A percentile compares a stretch with the other conserved stretches of the same genome.
phyloP scores from a whole-genome alignment of 2,888 invertebrate species.

The Drosophila dives region DNA sequence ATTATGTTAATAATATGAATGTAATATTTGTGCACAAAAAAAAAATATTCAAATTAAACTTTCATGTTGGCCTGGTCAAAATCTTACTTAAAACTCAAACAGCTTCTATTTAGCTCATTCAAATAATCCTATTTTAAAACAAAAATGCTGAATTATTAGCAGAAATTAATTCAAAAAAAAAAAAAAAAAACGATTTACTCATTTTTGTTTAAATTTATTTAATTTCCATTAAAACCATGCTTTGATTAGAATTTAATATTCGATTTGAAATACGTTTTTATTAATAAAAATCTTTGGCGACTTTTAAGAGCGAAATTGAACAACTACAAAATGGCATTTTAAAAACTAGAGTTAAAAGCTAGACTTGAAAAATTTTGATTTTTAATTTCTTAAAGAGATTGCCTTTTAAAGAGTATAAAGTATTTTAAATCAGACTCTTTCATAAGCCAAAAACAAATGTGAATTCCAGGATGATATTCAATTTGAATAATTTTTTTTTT shows the following conservation, averaged over 20 bases:
- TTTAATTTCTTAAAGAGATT: background rate
- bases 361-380: background rate
- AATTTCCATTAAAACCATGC: background rate
- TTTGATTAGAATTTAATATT: background rate
- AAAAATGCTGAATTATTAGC: background rate
- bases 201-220: background rate
- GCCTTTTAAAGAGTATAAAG: background rate
- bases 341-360: background rate
- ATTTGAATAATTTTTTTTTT: background rate
- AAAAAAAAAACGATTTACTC: background rate
- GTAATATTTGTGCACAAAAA: background rate
- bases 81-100: background rate
- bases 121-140: background rate
- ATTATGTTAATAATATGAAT: background rate
- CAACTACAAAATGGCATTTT: background rate
- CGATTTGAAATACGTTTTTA: background rate
- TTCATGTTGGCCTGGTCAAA: background rate
- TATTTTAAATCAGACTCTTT: background rate
- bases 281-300: too few species aligned
- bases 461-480: background rate
- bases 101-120: background rate
- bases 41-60: background rate
- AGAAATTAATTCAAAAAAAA: background rate
- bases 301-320: too few species aligned
- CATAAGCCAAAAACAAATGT: background rate